Conservation (phyloP, 2,888 invertebrate species). For the Heliconius sara region DNA sequence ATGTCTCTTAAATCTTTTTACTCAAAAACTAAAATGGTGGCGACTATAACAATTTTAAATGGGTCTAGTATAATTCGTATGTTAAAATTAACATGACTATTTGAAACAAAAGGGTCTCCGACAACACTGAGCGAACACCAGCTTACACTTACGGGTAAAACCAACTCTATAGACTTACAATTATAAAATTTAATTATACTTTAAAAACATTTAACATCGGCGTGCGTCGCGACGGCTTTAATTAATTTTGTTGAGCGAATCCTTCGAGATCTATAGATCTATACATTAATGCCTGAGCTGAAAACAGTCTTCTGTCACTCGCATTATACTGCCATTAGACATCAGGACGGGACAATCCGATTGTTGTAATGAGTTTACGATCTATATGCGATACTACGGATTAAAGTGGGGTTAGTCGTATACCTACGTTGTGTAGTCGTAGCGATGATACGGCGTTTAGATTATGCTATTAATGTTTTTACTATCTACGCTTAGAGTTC, state of each 20-base stretch:
- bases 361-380: conserved; percentile 30
- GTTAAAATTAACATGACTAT: too few species aligned
- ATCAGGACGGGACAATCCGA: conserved; percentile 5
- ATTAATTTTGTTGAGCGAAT: conserved; percentile 50
- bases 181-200: conserved; percentile 18
- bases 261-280: conserved; percentile 34
- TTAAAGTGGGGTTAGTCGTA: not conserved
- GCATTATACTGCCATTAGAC: conserved; percentile 51
- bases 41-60: too few species aligned
- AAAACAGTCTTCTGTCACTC: conserved; percentile 53
- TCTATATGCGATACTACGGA: not conserved
- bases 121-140: not conserved
- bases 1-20: not conserved
- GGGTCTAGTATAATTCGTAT: too few species aligned
- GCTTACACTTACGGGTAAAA: not conserved
- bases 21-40: too few species aligned
- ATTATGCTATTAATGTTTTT: not conserved
- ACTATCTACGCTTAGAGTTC: too few species aligned
- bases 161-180: not conserved
- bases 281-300: conserved; percentile 50
- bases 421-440: too few species aligned
- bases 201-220: conserved; percentile 13
- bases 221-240: conserved; percentile 36
- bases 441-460: not conserved
- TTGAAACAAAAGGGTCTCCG: not conserved